Base-by-base conservation (phyloP, 2,888 invertebrate species). In the Drosophila rubida region DNA sequence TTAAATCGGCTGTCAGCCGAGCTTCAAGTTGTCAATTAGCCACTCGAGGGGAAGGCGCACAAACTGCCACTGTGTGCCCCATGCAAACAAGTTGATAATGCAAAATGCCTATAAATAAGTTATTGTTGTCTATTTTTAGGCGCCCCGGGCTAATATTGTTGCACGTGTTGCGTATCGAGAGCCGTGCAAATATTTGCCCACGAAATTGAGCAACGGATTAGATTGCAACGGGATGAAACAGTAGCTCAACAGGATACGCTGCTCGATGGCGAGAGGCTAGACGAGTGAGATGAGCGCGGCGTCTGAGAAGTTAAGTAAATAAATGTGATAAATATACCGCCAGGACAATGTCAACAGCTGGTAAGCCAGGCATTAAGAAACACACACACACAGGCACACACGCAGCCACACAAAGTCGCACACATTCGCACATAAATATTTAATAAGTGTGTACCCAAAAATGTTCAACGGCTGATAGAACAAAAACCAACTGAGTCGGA, bases 201-300 rank as follows among this genome's bases (percentile, higher is more conserved):
- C 55, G 82, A 76, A 81, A 82, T 82, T 80, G 81, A 81, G 79
- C 80, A 82, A 77, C 64, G 80, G 86, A 74, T 81, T 81, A 72
- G 55, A 64, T 66, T 58, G 75, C 68, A 60, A 8, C 25, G 46
- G 58, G 42, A 14, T 23, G 37, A 27, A 32, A 25, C 8, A 50
- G 11, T 45, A 44, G 51, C 14, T 14, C 45, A 30, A 37, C 35
- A 37, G 35, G 35, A 37, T 37, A 37, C 30, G 9, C 13, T 14
- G 23, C n/a, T 25, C 8, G 16, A 14, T 25, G 11, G 16, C 13
- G 4, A 9, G 23, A 8, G n/a, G n/a, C 9, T 0, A 32, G 23
- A 11, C 2, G 16, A 19, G 16, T 2, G 48, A 39, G 61, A 39
- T 14, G 37, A 39, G 42, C 0, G 13, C n/a, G 39, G 23, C 46